Conservation (phyloP, 1,140 invertebrate species). For the Euglossa dilemma region DNA sequence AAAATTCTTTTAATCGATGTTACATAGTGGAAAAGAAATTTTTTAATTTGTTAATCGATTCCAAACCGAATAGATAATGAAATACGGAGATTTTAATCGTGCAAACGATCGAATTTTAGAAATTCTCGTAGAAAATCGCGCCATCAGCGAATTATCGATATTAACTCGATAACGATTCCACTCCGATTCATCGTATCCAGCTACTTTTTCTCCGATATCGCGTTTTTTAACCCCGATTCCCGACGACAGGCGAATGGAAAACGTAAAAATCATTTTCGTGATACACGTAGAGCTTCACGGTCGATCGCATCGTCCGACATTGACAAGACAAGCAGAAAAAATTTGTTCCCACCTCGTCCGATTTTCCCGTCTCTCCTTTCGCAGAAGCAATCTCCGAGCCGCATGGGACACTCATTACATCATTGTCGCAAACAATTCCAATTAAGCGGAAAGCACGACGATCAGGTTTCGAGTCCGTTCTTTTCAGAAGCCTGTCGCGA, state of each 20-base stretch:
- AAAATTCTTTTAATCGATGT: no score
- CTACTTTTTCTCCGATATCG: neutral
- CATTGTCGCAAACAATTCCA: conserved; percentile 51
- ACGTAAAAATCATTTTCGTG: neutral
- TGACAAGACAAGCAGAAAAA: conserved; percentile 39
- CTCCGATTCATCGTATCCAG: neutral
- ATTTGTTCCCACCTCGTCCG: conserved; percentile 14
- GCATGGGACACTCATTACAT: conserved; percentile 44
- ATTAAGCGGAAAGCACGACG: conserved; percentile 29
- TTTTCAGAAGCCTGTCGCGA: conserved; percentile 4
- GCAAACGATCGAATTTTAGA: no score
- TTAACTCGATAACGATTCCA: neutral
- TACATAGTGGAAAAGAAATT: no score
- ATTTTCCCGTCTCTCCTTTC: neutral
- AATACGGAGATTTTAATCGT: no score
- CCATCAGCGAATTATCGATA: neutral
- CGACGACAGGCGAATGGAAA: no score
- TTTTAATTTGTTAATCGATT: no score
- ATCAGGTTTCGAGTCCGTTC: conserved; percentile 23
- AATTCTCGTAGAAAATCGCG: no score
- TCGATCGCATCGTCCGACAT: conserved; percentile 6
- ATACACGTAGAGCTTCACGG: neutral
- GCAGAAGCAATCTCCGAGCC: conserved; percentile 23
- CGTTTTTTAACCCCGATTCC: no score
- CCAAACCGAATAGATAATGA: no score